These are phyloP conservation scores for Acrocera orbiculus DNA, from an alignment of 2,888 invertebrate genomes.

Conservation along the genomic window DNA sequence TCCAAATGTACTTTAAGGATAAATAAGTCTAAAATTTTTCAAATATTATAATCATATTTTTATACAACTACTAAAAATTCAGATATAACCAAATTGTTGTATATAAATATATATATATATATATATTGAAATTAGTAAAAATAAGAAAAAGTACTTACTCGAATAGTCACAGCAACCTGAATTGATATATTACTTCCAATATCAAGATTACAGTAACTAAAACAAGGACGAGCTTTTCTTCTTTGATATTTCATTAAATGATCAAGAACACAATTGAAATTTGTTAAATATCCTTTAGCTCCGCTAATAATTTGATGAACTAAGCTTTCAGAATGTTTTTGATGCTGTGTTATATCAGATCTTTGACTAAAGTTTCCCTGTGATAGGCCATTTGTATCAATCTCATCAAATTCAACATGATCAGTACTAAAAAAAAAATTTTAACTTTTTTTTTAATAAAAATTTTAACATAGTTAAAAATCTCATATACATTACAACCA, in stretches of 20 bases:
- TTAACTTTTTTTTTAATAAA: not conserved
- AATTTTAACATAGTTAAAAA: slow-evolving; percentile 18
- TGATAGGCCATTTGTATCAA: not conserved
- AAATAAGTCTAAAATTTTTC: no score
- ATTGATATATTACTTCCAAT: slow-evolving; percentile 43
- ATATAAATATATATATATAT: no score
- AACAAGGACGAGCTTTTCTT: slow-evolving; percentile 33
- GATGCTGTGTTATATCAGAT: slow-evolving; percentile 13
- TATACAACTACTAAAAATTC: no score
- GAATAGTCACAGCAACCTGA: slow-evolving; percentile 39
- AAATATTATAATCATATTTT: not conserved
- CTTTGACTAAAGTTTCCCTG: slow-evolving; percentile 8
- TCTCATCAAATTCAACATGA: slow-evolving; percentile 19
- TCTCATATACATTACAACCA: slow-evolving; percentile 44
- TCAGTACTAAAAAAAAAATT: slow-evolving; percentile 17
- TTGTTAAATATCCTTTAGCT: slow-evolving; percentile 34
- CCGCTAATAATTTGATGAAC: slow-evolving; percentile 31
- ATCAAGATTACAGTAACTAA: slow-evolving; percentile 48
- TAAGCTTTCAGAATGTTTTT: slow-evolving; percentile 19
- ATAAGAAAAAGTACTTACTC: slow-evolving; percentile 5
- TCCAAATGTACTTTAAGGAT: no score
- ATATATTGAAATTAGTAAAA: not conserved
- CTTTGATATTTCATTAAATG: slow-evolving; percentile 40
- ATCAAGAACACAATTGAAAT: slow-evolving; percentile 41
- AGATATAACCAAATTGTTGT: no score